Evolutionary conservation across 2,113 vertebrate species (phyloP), one percentile per base, ranked within the genome.

Genomic region (Nematolebias whitei): DNA sequence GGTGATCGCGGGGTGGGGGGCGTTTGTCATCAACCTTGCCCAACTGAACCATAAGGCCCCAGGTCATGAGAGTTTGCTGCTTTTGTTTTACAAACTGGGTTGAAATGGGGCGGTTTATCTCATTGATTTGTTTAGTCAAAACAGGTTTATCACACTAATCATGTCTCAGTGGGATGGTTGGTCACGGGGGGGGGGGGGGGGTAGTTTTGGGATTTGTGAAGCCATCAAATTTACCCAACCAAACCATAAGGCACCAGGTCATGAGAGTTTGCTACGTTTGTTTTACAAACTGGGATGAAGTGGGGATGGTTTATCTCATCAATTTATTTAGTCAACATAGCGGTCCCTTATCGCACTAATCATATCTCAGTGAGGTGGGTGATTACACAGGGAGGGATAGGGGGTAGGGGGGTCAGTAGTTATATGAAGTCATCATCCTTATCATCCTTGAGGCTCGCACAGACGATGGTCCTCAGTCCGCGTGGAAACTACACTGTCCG

Each of bases 91-190:
- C 3, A n/a, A n/a, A n/a, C 26, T 4, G 3, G 26, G 26, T 3
- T 7, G 20, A 20, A 14, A 41, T 8, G 18, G 41, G 57, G 4
- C 15, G 44, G 18, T 20, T n/a, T 58, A 85, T 88, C 76, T 84
- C 76, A 54, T 83, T 73, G 78, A 71, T 83, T 79, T 35, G 68
- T 76, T 81, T 68, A 80, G 54, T 68, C 22, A 68, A 71, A 59
- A 85, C 83, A 82, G 70, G 65, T 69, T 76, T 35, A 80, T 86
- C 81, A 81, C 68, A 51, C 39, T 29, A 82, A 76, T 90, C 83
- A 80, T 68, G 74, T 59, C 68, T 78, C 22, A 56, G 54, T 52
- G 26, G 57, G 19, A 45, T 22, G 41, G 60, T 49, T 85, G 82
- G 84, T 87, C 79, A 44, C 67, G n/a, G n/a, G n/a, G n/a, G n/a